Conservation (phyloP, 2,888 invertebrate genomes). For the Idaea straminata region DNA sequence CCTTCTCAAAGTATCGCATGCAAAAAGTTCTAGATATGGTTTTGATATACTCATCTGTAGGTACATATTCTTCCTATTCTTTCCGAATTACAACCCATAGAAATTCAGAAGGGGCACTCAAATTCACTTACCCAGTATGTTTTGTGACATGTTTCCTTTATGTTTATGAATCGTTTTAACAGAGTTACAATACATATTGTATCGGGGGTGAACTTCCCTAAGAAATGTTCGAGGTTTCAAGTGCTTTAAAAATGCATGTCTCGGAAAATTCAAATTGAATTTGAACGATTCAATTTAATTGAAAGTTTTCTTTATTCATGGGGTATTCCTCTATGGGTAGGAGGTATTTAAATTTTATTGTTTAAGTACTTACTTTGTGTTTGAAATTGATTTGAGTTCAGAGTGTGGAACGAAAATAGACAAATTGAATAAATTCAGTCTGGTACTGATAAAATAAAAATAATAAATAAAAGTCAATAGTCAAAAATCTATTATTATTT, state of each 20-base stretch:
- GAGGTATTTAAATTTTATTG: background rate
- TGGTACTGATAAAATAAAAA: too few species aligned
- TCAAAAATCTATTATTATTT: too few species aligned
- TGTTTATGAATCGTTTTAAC: slow-evolving; percentile 61
- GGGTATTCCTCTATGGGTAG: too few species aligned
- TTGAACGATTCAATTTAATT: background rate
- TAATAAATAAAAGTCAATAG: too few species aligned
- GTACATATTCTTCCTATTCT: slow-evolving; percentile 25
- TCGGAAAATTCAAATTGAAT: background rate
- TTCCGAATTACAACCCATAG: slow-evolving; percentile 44
- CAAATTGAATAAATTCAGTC: too few species aligned
- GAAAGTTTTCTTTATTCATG: background rate
- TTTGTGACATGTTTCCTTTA: slow-evolving; percentile 44
- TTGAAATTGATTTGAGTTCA: background rate
- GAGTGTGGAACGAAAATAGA: too few species aligned
- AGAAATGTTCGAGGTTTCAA: background rate
- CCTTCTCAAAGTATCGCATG: background rate
- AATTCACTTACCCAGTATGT: slow-evolving; percentile 61
- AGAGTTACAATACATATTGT: slow-evolving; percentile 47
- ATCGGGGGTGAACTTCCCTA: background rate
- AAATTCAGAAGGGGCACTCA: slow-evolving; percentile 50
- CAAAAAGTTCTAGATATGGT: background rate
- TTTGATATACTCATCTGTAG: slow-evolving; percentile 13
- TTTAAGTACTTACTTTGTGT: background rate
- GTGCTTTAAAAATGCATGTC: background rate